These are phyloP conservation scores for Sander lucioperca DNA, from an alignment of 2,113 vertebrate genomes.

Conservation along the genomic window DNA sequence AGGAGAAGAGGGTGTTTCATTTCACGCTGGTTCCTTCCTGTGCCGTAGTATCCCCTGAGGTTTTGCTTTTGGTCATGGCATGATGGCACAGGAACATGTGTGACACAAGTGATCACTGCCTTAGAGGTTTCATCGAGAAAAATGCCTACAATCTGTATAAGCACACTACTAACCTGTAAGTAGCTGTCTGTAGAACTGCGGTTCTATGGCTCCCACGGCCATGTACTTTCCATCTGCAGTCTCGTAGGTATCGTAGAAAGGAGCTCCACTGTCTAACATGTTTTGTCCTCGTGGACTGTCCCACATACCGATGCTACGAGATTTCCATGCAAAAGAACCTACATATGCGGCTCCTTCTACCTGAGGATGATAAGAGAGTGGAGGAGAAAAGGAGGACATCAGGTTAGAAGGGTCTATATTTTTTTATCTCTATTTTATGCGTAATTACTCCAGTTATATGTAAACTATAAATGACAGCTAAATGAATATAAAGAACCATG, in stretches of 20 bases:
- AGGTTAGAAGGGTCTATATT: not conserved
- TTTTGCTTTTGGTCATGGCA: not conserved
- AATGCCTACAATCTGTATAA: not conserved
- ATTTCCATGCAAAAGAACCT: constrained; percentile 95
- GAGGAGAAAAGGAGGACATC: not conserved
- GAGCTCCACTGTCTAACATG: constrained; percentile 91
- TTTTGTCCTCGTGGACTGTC: constrained; percentile 87
- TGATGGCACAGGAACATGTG: not conserved
- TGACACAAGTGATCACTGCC: not conserved
- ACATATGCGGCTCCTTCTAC: constrained; percentile 94
- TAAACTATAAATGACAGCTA: not conserved
- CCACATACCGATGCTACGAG: constrained; percentile 85
- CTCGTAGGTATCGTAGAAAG: constrained; percentile 92
- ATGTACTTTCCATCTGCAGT: constrained; percentile 90
- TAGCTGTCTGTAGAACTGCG: constrained; percentile 90
- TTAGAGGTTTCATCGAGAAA: not conserved
- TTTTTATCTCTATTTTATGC: not conserved
- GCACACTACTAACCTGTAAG: constrained; percentile 84
- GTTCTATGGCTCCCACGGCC: constrained; percentile 94
- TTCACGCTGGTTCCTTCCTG: not conserved
- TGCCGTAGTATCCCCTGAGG: not conserved
- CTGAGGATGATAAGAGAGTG: constrained; percentile 69
- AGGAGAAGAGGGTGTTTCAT: not conserved
- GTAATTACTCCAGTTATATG: not conserved
- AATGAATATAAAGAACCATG: not conserved